Evolutionary conservation across 2,888 invertebrate genomes (phyloP).

Genomic region (Cheilosia vulpina): DNA sequence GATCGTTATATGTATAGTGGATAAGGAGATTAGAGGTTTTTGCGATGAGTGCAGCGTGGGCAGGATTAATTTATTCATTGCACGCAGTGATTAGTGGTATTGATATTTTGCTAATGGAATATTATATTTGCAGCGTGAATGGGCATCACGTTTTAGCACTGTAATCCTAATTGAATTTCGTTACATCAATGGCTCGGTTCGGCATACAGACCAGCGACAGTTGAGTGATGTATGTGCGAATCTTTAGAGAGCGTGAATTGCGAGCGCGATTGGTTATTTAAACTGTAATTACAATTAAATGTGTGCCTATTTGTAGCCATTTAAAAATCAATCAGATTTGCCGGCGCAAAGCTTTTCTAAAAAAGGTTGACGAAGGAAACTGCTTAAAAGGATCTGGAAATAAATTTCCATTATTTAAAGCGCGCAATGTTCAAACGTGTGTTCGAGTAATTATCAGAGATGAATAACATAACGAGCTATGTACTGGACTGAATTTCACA

Average conservation of each 20-base stretch:
- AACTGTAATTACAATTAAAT: slow-evolving; percentile 1
- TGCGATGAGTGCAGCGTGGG: neutral
- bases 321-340: no score
- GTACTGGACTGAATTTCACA: no score
- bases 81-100: slow-evolving; percentile 71
- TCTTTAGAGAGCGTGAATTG: no score
- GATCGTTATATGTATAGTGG: slow-evolving; percentile 6
- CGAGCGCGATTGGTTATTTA: neutral
- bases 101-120: slow-evolving; percentile 74
- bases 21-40: slow-evolving; percentile 68
- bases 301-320: no score
- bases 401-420: no score
- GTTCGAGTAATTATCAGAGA: no score
- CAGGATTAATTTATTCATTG: slow-evolving; percentile 68
- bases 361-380: no score
- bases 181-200: slow-evolving; percentile 51
- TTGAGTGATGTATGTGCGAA: slow-evolving; percentile 3
- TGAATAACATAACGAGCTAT: no score
- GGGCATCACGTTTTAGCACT: slow-evolving; percentile 60
- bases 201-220: neutral
- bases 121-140: slow-evolving; percentile 63
- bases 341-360: no score
- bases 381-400: no score
- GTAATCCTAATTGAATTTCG: slow-evolving; percentile 73
- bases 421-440: no score